Evolutionary conservation across 2,113 vertebrate genomes (phyloP).

Genomic region (Chinchilla lanigera): DNA sequence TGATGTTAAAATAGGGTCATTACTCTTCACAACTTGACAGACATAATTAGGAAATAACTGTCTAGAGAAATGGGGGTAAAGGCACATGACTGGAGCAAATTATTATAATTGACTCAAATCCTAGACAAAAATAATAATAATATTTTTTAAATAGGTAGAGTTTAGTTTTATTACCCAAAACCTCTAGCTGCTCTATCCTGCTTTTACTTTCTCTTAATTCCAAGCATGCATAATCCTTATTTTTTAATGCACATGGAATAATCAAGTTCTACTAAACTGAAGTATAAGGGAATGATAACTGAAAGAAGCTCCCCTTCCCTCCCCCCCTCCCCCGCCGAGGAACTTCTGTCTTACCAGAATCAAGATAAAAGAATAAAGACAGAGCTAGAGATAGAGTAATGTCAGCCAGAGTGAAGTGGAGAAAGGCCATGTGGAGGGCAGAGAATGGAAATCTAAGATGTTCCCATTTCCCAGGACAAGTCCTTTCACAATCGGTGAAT

Average conservation of each 20-base stretch:
- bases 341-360: not conserved
- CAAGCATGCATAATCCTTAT: not conserved
- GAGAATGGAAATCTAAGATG: not conserved
- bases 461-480: too few species aligned
- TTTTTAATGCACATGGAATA: not conserved
- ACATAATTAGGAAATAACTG: constrained; percentile 67
- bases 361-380: not conserved
- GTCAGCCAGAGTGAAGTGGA: not conserved
- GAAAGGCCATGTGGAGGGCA: accelerated
- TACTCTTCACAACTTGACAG: constrained; percentile 61
- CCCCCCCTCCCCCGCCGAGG: not conserved
- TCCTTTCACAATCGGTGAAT: not conserved
- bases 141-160: constrained; percentile 39
- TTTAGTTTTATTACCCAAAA: constrained; percentile 8
- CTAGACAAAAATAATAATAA: constrained; percentile 29
- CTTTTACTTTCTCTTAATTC: constrained; percentile 2
- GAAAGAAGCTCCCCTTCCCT: too few species aligned
- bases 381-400: not conserved
- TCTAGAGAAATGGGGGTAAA: constrained; percentile 42
- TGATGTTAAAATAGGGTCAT: constrained; percentile 45
- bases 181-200: not conserved
- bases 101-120: constrained; percentile 59
- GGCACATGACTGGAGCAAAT: constrained; percentile 41
- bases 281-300: not conserved
- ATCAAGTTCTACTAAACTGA: not conserved